Percentiles rank a stretch among this genome's conserved stretches.
Conservation (phyloP, 2,888 invertebrate genomes). For the Perizoma affinitatum region DNA sequence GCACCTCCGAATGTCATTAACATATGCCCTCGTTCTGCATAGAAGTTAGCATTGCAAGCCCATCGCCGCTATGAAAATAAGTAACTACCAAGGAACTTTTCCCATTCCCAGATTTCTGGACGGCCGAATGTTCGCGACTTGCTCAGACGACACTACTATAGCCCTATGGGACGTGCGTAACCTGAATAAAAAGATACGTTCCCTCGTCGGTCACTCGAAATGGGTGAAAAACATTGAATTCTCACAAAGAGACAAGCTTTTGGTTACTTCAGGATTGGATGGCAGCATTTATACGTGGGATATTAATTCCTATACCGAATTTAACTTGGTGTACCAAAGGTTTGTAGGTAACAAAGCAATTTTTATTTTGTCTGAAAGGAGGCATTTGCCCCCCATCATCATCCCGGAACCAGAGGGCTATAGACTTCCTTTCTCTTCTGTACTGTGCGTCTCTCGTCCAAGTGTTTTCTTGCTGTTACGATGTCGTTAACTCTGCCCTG, state of each 20-base stretch:
- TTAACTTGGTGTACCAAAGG: constrained; percentile 89
- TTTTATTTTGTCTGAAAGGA: background rate
- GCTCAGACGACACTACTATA: constrained; percentile 96
- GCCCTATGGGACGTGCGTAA: constrained; percentile 97
- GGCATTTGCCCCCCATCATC: no score
- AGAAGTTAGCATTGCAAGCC: no score
- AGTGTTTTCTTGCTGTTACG: no score
- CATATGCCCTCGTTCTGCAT: no score
- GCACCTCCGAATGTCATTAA: no score
- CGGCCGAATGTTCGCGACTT: constrained; percentile 94
- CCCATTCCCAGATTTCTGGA: constrained; percentile 89
- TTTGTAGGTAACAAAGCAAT: constrained; percentile 8
- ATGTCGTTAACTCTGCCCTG: no score
- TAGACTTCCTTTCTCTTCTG: no score
- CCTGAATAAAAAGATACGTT: constrained; percentile 89
- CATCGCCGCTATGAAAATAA: no score
- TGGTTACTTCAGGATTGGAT: constrained; percentile 96
- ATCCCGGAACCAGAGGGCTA: no score
- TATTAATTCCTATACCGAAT: constrained; percentile 93
- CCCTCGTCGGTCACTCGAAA: constrained; percentile 94
- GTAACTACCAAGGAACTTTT: background rate
- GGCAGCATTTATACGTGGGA: constrained; percentile 98
- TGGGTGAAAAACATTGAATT: constrained; percentile 99
- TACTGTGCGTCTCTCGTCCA: no score
- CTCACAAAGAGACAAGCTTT: constrained; percentile 90